Conservation (phyloP, 2,888 invertebrate genomes). For the Eupeodes luniger region DNA sequence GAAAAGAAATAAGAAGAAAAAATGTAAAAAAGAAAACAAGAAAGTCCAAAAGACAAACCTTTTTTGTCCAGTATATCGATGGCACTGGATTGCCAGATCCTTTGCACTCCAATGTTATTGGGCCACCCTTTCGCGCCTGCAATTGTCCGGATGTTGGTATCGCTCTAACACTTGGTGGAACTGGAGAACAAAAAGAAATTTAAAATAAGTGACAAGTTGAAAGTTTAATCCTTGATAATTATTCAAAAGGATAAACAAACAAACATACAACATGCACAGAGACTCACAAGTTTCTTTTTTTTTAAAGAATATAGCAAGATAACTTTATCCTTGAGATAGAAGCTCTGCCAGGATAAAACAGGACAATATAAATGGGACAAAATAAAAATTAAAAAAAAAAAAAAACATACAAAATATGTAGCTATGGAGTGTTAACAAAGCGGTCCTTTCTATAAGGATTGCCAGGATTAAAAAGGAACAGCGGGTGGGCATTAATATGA, state of each 20-base stretch:
- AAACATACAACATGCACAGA: slow-evolving; percentile 26
- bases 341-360: slow-evolving; percentile 38
- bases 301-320: slow-evolving; percentile 40
- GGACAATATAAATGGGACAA: slow-evolving; percentile 14
- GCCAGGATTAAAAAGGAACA: slow-evolving; percentile 49
- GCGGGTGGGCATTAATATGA: slow-evolving; percentile 65
- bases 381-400: slow-evolving; percentile 38
- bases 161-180: slow-evolving; percentile 89
- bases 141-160: slow-evolving; percentile 88
- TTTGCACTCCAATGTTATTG: slow-evolving; percentile 88
- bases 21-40: background rate
- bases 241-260: slow-evolving; percentile 73
- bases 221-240: slow-evolving; percentile 76
- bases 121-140: slow-evolving; percentile 88
- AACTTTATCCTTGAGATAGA: slow-evolving; percentile 32
- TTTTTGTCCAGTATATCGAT: slow-evolving; percentile 87
- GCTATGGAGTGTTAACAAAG: slow-evolving; percentile 47
- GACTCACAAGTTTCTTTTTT: slow-evolving; percentile 42
- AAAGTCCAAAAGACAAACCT: slow-evolving; percentile 78
- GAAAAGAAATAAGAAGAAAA: slow-evolving; percentile 15
- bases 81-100: slow-evolving; percentile 90
- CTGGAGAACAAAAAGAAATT: slow-evolving; percentile 79
- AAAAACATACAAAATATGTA: background rate
- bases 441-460: slow-evolving; percentile 43
- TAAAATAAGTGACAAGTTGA: slow-evolving; percentile 73